Base-by-base conservation (phyloP, 2,888 invertebrate species). In the Cataglyphis cursor region DNA sequence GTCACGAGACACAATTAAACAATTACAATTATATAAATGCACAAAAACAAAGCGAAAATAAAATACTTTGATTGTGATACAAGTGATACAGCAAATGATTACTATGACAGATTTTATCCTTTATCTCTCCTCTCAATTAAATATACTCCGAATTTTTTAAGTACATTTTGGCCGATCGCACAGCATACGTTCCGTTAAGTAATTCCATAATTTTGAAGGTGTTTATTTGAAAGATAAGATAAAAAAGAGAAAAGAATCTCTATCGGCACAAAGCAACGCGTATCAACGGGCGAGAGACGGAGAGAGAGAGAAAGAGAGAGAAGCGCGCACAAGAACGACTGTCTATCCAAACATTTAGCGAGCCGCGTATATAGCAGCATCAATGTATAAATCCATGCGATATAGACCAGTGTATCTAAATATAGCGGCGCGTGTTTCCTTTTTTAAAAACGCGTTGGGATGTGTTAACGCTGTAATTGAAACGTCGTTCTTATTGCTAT, bases 361-460 rank as follows among this genome's bases (percentile, higher is more conserved):
- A 64, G 76, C 76, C 66, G 59, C 72, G 80, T 80, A 18, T 57
- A 76, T 41, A 65, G 48, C 72, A 82, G 80, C 85, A 83, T 85
- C 83, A 83, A 70, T 51, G 48, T 51, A 51, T 85, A 82, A 87
- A 87, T 88, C 85, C 81, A 70, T 28, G 62, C 80, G 21, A 83
- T 73, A 88, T 65, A 81, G 86, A 88, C 81, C 57, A 41, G 41
- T 35, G 59, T 64, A 41, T 83, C 84, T 88, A 88, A 88, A 88
- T 88, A 88, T 88, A 88, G 80, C 57, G 81, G 62, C 86, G 83
- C 86, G 82, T 86, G 85, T 88, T 88, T 88, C 88, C 86, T 83
- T 88, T 88, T 88, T 88, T 86, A 86, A 88, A 81, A 81, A 83
- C 81, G 76, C 48, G 82, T 70, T 72, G 83, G 82, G 82, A 74